phyloP scores from a whole-genome alignment of 2,797 vertebrate species.

The Argya squamiceps region DNA sequence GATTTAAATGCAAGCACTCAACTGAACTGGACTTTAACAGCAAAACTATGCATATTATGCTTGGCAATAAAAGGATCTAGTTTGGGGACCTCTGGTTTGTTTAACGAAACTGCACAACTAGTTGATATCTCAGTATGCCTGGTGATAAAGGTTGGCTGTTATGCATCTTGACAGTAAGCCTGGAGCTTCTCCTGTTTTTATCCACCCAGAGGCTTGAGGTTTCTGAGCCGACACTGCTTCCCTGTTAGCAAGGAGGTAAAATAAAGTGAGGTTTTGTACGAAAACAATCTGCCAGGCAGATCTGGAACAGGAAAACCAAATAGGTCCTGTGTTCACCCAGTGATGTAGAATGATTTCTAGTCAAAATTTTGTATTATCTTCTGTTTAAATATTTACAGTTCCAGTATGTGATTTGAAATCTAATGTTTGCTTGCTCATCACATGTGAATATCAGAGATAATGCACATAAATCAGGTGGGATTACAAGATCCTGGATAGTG shows the following conservation, averaged over 20 bases:
- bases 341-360: neutral
- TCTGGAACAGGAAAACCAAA: neutral
- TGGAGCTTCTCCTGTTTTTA: neutral
- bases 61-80: neutral
- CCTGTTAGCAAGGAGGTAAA: neutral
- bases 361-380: neutral
- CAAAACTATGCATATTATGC: neutral
- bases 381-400: neutral
- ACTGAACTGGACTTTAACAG: neutral
- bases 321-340: neutral
- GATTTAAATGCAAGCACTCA: neutral
- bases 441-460: neutral
- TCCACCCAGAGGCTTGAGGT: neutral
- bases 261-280: neutral
- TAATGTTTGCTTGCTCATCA: neutral
- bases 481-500: neutral
- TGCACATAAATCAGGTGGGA: neutral
- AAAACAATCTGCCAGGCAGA: neutral
- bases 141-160: neutral
- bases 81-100: neutral
- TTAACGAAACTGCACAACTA: neutral
- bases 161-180: neutral
- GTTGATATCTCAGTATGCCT: neutral
- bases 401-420: neutral
- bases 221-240: neutral